Evolutionary conservation across 2,888 invertebrate genomes (phyloP).

Genomic region (Sclerodermus sp.): DNA sequence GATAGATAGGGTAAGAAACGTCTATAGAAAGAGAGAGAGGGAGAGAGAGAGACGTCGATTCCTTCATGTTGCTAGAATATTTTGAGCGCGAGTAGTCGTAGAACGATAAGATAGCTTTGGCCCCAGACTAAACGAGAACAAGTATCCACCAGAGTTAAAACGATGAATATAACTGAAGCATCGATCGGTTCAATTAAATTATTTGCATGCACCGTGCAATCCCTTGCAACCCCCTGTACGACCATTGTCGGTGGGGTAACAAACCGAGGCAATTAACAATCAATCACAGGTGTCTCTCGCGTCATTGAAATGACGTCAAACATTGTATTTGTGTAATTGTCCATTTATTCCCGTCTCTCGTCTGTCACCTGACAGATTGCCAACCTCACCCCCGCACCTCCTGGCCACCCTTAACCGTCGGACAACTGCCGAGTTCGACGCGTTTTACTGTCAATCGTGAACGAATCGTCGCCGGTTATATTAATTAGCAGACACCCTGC

Average conservation of each 20-base stretch:
- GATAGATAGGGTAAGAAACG: too few relatives aligned
- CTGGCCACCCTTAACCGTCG: constrained; percentile 2
- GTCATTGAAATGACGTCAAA: constrained; percentile 58
- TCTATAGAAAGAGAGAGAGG: too few relatives aligned
- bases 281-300: constrained; percentile 57
- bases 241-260: constrained; percentile 46
- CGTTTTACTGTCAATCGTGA: constrained; percentile 54
- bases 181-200: constrained; percentile 54
- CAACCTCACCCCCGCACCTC: constrained; percentile 20
- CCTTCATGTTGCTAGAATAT: too few relatives aligned
- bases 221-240: constrained; percentile 17
- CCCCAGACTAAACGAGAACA: too few relatives aligned
- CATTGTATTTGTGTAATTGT: constrained; percentile 58
- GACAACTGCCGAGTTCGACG: constrained; percentile 9
- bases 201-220: constrained; percentile 38
- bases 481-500: constrained; percentile 53
- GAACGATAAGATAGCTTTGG: too few relatives aligned
- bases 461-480: constrained; percentile 53
- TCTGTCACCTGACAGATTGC: constrained; percentile 57
- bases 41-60: too few relatives aligned
- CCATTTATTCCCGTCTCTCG: constrained; percentile 57
- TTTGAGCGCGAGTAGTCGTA: too few relatives aligned
- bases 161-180: constrained; percentile 13
- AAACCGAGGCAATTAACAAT: constrained; percentile 58
- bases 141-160: too few relatives aligned